A percentile compares a stretch with the other conserved stretches of the same genome.
phyloP scores from a whole-genome alignment of 2,888 invertebrate genomes.

The Watsonalla cultraria region DNA sequence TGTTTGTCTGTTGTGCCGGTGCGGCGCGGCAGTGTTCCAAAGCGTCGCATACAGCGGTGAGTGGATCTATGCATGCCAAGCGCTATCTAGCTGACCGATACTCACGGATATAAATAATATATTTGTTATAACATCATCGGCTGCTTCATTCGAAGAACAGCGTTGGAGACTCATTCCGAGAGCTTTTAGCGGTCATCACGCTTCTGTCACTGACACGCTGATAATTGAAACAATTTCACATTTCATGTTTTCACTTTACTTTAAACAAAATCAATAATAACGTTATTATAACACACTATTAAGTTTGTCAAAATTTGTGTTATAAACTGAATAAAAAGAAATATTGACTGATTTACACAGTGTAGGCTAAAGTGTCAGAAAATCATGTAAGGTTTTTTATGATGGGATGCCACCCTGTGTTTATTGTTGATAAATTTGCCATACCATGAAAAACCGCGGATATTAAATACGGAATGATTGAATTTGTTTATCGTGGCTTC shows the following conservation, averaged over 20 bases:
- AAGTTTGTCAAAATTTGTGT: no score
- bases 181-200: conserved; percentile 45
- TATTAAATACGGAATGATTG: neutral
- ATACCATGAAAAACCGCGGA: no score
- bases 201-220: conserved; percentile 39
- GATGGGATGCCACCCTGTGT: no score
- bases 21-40: conserved; percentile 90
- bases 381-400: no score
- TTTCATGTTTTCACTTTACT: conserved; percentile 11
- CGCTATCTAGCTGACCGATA: conserved; percentile 35
- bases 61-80: conserved; percentile 79
- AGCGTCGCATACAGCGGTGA: conserved; percentile 97
- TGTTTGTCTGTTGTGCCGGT: conserved; percentile 77
- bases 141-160: conserved; percentile 52
- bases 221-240: conserved; percentile 17
- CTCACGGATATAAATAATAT: neutral
- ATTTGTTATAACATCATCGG: conserved; percentile 11
- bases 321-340: no score
- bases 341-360: no score
- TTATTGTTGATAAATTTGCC: no score
- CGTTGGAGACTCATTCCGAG: conserved; percentile 48
- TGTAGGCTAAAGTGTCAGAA: no score
- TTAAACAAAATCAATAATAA: no score
- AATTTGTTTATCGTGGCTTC: conserved; percentile 7
- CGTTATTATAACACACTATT: no score